Evolutionary conservation across 2,113 vertebrate genomes (phyloP).

Genomic region (Tauraco erythrolophus): DNA sequence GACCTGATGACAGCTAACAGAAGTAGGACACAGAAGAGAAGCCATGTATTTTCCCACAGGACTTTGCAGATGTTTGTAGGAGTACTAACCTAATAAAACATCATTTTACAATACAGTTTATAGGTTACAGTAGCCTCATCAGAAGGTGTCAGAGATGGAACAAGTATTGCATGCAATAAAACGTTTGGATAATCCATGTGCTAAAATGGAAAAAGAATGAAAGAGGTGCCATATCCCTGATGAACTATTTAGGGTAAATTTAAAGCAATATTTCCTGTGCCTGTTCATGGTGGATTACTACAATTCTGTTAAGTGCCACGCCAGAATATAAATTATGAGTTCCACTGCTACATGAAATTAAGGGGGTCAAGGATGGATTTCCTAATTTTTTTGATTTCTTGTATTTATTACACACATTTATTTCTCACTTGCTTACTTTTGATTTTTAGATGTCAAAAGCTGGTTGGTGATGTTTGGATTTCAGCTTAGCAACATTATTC

Average conservation of each 20-base stretch:
- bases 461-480: constrained; percentile 99
- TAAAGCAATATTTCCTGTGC: not conserved
- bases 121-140: not conserved
- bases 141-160: not conserved
- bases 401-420: not conserved
- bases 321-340: not conserved
- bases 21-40: constrained; percentile 2
- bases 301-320: not conserved
- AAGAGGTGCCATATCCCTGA: not conserved
- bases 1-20: not conserved
- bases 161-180: not conserved
- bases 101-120: not conserved
- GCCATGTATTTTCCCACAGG: not conserved
- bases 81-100: not conserved
- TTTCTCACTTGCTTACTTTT: constrained; percentile 57
- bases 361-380: not conserved
- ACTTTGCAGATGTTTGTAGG: not conserved
- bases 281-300: not conserved
- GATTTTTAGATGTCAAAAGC: constrained; percentile 93
- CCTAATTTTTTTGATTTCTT: not conserved
- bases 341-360: not conserved
- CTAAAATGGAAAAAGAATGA: not conserved
- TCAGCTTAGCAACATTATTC: constrained; percentile 99
- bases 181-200: not conserved
- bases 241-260: not conserved